phyloP scores from a whole-genome alignment of 2,113 vertebrate genomes.

The Elgaria multicarinata region DNA sequence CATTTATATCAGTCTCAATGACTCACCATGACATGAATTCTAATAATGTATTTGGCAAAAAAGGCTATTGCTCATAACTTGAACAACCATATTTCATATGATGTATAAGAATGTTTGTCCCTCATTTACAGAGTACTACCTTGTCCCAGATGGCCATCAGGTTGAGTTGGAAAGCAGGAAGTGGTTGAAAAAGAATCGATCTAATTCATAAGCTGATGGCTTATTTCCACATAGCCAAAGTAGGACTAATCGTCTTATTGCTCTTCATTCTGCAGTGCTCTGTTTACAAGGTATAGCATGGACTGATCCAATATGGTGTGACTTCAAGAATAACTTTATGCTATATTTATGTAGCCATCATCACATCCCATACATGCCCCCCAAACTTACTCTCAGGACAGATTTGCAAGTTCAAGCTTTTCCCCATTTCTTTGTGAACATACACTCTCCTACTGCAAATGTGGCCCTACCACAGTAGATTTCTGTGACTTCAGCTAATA shows the following conservation, averaged over 20 bases:
- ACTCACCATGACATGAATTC: slow-evolving; percentile 24
- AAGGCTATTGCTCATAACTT: neutral
- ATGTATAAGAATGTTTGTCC: slow-evolving; percentile 24
- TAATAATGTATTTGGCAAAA: slow-evolving; percentile 36
- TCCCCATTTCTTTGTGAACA: too few species aligned
- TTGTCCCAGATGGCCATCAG: neutral
- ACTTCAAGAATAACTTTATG: neutral
- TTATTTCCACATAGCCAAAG: neutral
- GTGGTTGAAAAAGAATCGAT: neutral
- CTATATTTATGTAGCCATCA: neutral
- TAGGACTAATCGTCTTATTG: neutral
- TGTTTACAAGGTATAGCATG: neutral
- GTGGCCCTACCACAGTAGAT: neutral
- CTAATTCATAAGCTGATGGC: neutral
- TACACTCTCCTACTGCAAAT: neutral
- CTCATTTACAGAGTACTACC: neutral
- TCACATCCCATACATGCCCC: neutral
- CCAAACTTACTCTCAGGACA: neutral
- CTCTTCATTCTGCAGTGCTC: neutral
- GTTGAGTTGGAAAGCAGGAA: neutral
- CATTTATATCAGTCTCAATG: slow-evolving; percentile 20
- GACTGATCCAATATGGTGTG: neutral
- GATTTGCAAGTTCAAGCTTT: neutral
- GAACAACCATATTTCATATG: slow-evolving; percentile 23
- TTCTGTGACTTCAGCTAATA: neutral